A percentile compares a stretch with the other conserved stretches of the same genome.
phyloP scores from a whole-genome alignment of 2,797 vertebrate species.

The Sitta carolinensis region DNA sequence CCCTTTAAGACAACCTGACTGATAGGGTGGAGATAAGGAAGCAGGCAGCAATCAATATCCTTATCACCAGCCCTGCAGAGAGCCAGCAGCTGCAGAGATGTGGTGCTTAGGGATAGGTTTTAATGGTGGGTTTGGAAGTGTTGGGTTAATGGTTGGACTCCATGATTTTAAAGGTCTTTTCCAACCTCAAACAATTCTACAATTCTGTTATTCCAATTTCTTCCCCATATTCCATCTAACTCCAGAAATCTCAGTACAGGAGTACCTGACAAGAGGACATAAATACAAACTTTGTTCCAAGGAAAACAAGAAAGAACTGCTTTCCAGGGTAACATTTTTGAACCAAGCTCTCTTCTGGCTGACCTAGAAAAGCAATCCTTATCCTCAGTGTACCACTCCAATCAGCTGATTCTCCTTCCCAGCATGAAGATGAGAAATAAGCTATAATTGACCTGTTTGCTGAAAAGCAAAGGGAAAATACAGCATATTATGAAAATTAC shows the following conservation, averaged over 20 bases:
- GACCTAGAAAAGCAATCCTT: conserved; percentile 16
- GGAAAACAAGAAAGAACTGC: not conserved
- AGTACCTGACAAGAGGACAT: not conserved
- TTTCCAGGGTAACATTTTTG: not conserved
- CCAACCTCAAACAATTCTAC: not conserved
- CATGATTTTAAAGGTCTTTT: not conserved
- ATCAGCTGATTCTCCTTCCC: not conserved
- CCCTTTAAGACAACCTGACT: not conserved
- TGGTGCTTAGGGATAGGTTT: not conserved
- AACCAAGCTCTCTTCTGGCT: not conserved
- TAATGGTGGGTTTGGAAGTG: not conserved
- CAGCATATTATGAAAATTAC: conserved; percentile 43
- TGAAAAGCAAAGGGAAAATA: conserved; percentile 11
- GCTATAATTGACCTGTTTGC: conserved; percentile 41
- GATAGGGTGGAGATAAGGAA: not conserved
- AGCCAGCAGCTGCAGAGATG: not conserved
- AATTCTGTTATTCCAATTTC: not conserved
- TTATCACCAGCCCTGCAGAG: not conserved
- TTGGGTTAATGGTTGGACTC: not conserved
- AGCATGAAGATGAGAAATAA: not conserved
- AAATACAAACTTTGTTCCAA: not conserved
- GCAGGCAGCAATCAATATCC: not conserved
- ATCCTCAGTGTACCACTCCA: not conserved
- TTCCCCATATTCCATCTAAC: not conserved
- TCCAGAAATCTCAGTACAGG: not conserved